Conservation (phyloP, 2,888 invertebrate genomes). For the Thecophora atra region DNA sequence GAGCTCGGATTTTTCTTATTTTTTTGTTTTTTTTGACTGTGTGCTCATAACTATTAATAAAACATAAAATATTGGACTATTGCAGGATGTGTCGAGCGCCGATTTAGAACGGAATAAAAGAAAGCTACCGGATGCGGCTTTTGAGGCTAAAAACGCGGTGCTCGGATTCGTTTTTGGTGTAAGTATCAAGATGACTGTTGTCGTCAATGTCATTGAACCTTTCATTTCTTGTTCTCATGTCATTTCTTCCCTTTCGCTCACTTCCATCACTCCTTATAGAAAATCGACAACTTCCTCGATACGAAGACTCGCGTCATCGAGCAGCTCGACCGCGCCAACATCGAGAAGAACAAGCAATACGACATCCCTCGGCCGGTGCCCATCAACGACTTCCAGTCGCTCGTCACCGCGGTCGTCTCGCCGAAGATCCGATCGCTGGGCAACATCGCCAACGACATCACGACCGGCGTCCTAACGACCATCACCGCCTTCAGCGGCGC, state of each 20-base stretch:
- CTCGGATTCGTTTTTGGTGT: slow-evolving; percentile 86
- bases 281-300: slow-evolving; percentile 84
- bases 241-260: not conserved
- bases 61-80: slow-evolving; percentile 41
- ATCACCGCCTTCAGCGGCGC: slow-evolving; percentile 68
- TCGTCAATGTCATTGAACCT: not conserved
- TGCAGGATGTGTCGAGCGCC: slow-evolving; percentile 67
- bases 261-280: slow-evolving; percentile 68
- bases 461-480: slow-evolving; percentile 69
- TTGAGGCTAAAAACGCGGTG: slow-evolving; percentile 81
- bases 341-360: slow-evolving; percentile 79
- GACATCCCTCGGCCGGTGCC: slow-evolving; percentile 76
- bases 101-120: slow-evolving; percentile 74
- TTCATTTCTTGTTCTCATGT: not conserved
- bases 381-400: slow-evolving; percentile 72
- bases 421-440: slow-evolving; percentile 77
- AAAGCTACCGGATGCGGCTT: slow-evolving; percentile 75
- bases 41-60: slow-evolving; percentile 13
- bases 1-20: too few species aligned
- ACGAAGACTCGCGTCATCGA: slow-evolving; percentile 79
- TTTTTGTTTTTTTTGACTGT: not conserved
- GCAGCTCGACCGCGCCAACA: slow-evolving; percentile 76
- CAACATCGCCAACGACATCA: slow-evolving; percentile 73
- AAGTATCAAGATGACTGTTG: slow-evolving; percentile 64
- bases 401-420: slow-evolving; percentile 76